Percentiles rank a stretch among this genome's conserved stretches.
These are phyloP conservation scores for Dromas ardeola DNA, from an alignment of 2,113 vertebrate genomes.

Conservation along the genomic window DNA sequence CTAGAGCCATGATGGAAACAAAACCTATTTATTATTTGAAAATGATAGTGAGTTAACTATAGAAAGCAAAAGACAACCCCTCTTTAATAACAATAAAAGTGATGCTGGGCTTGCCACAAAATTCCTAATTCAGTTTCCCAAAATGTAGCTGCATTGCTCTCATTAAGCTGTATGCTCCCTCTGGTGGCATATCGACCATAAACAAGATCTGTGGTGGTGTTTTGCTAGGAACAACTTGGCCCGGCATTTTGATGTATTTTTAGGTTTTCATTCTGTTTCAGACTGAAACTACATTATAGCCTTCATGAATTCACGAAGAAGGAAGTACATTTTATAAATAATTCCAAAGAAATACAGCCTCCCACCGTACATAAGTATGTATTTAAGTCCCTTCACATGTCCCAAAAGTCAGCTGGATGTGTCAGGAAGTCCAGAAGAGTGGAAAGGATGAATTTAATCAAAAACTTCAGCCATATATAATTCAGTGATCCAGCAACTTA, in stretches of 20 bases:
- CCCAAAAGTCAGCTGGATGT: neutral
- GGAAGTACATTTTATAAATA: neutral
- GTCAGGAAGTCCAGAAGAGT: neutral
- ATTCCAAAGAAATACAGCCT: neutral
- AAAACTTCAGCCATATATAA: neutral
- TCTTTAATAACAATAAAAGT: neutral
- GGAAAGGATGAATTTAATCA: neutral
- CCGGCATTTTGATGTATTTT: neutral
- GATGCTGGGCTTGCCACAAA: neutral
- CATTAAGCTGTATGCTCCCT: slow-evolving; percentile 22
- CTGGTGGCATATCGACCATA: neutral
- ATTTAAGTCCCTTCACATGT: neutral
- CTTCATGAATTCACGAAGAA: neutral
- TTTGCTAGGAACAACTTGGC: neutral
- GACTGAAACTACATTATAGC: neutral
- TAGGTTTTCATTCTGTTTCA: neutral
- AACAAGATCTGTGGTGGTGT: neutral
- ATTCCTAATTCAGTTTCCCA: neutral
- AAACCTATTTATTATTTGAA: neutral
- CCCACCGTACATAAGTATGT: neutral
- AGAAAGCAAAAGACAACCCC: neutral
- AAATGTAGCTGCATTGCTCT: neutral
- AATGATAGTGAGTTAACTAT: neutral
- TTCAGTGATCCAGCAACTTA: slow-evolving; percentile 23
- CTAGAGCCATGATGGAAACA: neutral